phyloP scores from a whole-genome alignment of 1,140 invertebrate species.

The Apis laboriosa region DNA sequence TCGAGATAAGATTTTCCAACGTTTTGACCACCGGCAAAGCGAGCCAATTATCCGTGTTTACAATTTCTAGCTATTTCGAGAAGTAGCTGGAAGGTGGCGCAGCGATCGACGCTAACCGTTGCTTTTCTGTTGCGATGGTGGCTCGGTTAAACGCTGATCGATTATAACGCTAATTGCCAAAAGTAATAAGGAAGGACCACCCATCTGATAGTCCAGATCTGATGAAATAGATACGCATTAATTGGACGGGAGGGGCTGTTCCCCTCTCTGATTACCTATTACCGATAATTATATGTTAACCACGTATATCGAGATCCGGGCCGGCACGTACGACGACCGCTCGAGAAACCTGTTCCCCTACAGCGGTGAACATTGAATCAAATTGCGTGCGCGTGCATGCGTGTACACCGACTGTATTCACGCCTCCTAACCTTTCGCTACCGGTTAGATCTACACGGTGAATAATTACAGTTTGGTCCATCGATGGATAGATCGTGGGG shows the following conservation, averaged over 20 bases:
- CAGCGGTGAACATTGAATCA: conserved; percentile 55
- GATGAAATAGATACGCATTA: conserved; percentile 59
- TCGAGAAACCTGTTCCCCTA: conserved; percentile 60
- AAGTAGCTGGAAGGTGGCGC: neutral
- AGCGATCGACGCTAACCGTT: neutral
- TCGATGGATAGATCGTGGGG: neutral
- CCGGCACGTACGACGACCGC: conserved; percentile 5
- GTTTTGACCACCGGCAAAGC: too few species aligned
- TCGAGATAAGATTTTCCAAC: neutral
- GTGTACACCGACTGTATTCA: conserved; percentile 45
- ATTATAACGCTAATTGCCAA: conserved; percentile 55
- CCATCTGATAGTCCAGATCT: conserved; percentile 43
- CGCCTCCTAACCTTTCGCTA: conserved; percentile 62
- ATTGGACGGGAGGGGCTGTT: conserved; percentile 41
- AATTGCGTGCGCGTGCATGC: conserved; percentile 43
- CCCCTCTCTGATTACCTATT: conserved; percentile 60
- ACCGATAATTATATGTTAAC: conserved; percentile 65
- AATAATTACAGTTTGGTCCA: conserved; percentile 47
- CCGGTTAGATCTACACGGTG: conserved; percentile 30
- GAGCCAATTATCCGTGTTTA: neutral
- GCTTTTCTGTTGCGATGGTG: neutral
- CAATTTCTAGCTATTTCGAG: neutral
- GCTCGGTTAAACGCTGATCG: neutral
- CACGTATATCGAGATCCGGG: conserved; percentile 35
- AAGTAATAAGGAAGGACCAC: conserved; percentile 55